phyloP scores from a whole-genome alignment of 2,888 invertebrate species.

The Eristalinus aeneus region DNA sequence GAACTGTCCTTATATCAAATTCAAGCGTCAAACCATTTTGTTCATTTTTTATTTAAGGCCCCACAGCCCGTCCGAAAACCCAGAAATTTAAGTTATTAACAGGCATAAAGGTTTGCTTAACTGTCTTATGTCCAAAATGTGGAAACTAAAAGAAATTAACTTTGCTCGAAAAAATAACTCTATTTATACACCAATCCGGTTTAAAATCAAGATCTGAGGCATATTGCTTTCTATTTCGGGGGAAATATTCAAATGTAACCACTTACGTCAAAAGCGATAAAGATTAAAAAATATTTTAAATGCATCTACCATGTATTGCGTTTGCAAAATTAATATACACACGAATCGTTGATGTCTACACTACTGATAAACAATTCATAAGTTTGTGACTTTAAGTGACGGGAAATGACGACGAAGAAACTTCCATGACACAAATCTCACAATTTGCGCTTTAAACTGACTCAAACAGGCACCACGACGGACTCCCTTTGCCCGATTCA shows the following conservation, averaged over 20 bases:
- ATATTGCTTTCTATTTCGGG: neutral
- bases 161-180: too few relatives aligned
- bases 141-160: too few relatives aligned
- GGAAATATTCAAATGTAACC: neutral
- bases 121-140: too few relatives aligned
- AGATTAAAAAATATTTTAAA: neutral
- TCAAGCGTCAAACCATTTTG: too few relatives aligned
- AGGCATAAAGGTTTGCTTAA: too few relatives aligned
- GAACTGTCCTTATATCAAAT: too few relatives aligned
- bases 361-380: neutral
- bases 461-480: neutral
- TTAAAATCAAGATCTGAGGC: neutral
- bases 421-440: neutral
- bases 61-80: too few relatives aligned
- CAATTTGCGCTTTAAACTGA: neutral
- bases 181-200: neutral
- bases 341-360: neutral
- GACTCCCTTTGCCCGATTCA: constrained; percentile 43
- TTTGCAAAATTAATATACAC: neutral
- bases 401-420: neutral
- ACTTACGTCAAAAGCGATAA: neutral
- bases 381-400: neutral
- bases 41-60: too few relatives aligned
- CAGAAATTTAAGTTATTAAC: too few relatives aligned
- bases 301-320: neutral